phyloP scores from a whole-genome alignment of 2,888 invertebrate species.

The Quadroppia sp. region DNA sequence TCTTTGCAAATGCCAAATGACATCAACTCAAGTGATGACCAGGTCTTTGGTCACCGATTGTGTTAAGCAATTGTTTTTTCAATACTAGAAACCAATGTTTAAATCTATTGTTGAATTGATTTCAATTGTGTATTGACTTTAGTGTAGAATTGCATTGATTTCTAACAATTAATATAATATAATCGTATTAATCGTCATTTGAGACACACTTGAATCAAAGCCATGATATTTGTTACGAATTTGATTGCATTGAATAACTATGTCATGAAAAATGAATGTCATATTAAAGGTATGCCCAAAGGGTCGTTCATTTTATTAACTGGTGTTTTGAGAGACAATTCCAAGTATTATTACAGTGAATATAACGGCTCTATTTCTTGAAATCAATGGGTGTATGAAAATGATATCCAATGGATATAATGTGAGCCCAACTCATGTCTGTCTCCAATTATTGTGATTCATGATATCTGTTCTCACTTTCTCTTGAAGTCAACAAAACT shows the following conservation, averaged over 20 bases:
- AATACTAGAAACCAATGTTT: too few relatives aligned
- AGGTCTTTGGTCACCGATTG: too few relatives aligned
- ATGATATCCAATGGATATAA: constrained; percentile 19
- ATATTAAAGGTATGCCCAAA: not conserved
- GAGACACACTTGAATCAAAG: too few relatives aligned
- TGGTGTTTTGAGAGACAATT: not conserved
- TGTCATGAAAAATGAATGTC: not conserved
- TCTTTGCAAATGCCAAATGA: not conserved
- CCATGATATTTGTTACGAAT: too few relatives aligned
- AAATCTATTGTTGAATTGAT: too few relatives aligned
- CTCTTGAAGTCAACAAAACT: not conserved
- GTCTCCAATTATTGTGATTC: constrained; percentile 12
- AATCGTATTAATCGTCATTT: too few relatives aligned
- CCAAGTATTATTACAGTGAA: not conserved
- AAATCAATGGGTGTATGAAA: constrained; percentile 1
- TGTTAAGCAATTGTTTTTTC: too few relatives aligned
- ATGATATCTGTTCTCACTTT: not conserved
- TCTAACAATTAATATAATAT: too few relatives aligned
- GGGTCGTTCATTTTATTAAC: not conserved
- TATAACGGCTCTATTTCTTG: too few relatives aligned
- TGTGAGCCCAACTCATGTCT: not conserved
- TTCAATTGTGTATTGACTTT: too few relatives aligned
- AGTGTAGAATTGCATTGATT: too few relatives aligned
- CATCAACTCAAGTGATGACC: not conserved
- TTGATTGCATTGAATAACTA: too few relatives aligned